A percentile compares a stretch with the other conserved stretches of the same genome.
These are phyloP conservation scores for Carassius carassius DNA, from an alignment of 2,113 vertebrate genomes.

Conservation along the genomic window DNA sequence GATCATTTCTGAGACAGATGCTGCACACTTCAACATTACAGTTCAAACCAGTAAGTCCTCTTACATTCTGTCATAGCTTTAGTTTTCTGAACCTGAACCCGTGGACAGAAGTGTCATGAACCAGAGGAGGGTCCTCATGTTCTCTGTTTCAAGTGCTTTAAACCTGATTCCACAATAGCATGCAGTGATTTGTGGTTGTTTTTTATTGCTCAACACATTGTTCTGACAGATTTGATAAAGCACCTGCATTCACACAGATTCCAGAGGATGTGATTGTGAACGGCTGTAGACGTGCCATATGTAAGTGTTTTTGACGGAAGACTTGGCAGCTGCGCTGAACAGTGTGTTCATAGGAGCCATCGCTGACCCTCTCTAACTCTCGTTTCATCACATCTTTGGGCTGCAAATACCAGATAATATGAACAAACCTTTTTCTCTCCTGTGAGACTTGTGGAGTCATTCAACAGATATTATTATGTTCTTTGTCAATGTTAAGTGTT, in stretches of 20 bases:
- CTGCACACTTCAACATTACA: slow-evolving; percentile 79
- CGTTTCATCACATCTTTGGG: background rate
- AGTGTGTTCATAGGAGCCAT: background rate
- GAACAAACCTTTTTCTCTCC: background rate
- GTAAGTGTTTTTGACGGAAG: background rate
- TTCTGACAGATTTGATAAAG: slow-evolving; percentile 7
- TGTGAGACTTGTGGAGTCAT: background rate
- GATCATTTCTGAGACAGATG: slow-evolving; percentile 73
- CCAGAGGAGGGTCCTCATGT: too few species aligned
- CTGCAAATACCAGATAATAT: background rate
- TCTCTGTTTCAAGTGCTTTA: background rate
- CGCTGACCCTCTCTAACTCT: background rate
- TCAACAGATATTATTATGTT: background rate
- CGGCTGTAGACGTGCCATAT: background rate
- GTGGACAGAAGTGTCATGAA: background rate
- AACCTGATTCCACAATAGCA: background rate
- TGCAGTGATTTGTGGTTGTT: background rate
- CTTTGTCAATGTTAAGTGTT: too few species aligned
- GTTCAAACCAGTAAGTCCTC: slow-evolving; percentile 71
- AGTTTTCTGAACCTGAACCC: background rate
- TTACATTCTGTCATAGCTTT: background rate
- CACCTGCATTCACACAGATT: slow-evolving; percentile 4
- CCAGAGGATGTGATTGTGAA: background rate
- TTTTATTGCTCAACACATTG: background rate
- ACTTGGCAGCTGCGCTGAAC: background rate